Conservation (phyloP, 2,113 vertebrate genomes). For the Ameiurus melas region DNA sequence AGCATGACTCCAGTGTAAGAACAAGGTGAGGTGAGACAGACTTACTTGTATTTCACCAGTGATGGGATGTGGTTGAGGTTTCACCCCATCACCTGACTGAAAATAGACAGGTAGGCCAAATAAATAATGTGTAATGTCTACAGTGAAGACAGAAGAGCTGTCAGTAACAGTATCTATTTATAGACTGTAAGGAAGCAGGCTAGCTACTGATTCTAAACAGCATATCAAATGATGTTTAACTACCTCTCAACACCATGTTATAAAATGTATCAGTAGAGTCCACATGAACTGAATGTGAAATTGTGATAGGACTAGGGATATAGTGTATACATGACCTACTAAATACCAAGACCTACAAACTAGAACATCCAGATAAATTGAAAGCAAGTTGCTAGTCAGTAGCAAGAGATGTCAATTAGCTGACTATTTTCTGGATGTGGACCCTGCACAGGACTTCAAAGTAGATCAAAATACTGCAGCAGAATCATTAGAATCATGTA, state of each 20-base stretch:
- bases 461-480: neutral
- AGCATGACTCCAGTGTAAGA: neutral
- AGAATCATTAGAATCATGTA: neutral
- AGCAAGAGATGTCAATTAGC: neutral
- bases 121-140: neutral
- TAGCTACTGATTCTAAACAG: neutral
- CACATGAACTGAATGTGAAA: neutral
- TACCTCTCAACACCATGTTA: neutral
- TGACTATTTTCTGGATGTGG: neutral
- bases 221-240: neutral
- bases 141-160: neutral
- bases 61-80: conserved; percentile 82
- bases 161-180: neutral
- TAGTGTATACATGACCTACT: neutral
- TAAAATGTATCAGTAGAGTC: neutral
- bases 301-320: neutral
- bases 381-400: neutral
- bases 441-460: neutral
- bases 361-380: neutral
- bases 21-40: neutral
- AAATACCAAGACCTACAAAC: neutral
- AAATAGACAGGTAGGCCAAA: conserved; percentile 43
- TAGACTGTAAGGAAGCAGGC: neutral
- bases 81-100: conserved; percentile 81
- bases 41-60: conserved; percentile 97